Percentiles rank a stretch among this genome's conserved stretches.
Conservation (phyloP, 1,140 invertebrate species). For the Caenorhabditis briggsae region DNA sequence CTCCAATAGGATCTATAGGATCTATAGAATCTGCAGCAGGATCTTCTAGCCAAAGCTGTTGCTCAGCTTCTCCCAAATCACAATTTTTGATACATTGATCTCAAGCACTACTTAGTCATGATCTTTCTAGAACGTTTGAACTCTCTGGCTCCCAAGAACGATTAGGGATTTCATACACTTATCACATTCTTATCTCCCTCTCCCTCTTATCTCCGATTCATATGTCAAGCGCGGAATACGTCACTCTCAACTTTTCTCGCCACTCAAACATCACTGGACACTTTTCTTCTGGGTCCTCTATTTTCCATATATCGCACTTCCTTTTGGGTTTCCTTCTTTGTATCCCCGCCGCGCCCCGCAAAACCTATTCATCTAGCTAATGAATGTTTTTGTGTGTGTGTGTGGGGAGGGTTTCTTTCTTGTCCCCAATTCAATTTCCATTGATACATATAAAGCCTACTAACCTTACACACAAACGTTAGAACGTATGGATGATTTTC, state of each 20-base stretch:
- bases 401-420: background rate
- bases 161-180: background rate
- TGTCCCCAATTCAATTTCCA: background rate
- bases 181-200: too few relatives aligned
- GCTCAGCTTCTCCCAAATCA: too few relatives aligned
- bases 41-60: too few relatives aligned
- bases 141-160: too few relatives aligned
- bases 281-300: background rate
- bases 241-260: background rate
- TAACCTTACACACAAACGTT: conserved; percentile 64
- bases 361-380: conserved; percentile 51
- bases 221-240: too few relatives aligned
- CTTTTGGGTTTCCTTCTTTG: background rate
- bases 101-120: too few relatives aligned
- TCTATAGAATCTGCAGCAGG: too few relatives aligned
- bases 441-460: background rate
- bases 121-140: too few relatives aligned
- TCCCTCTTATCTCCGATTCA: too few relatives aligned
- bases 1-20: too few relatives aligned
- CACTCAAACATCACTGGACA: conserved; percentile 14
- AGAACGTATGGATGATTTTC: conserved; percentile 57
- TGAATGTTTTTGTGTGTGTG: conserved; percentile 33
- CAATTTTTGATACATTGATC: too few relatives aligned
- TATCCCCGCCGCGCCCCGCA: background rate
- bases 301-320: background rate